Percentiles rank a stretch among this genome's conserved stretches.
These are phyloP conservation scores for Monomorium pharaonis DNA, from an alignment of 1,140 invertebrate species.

Conservation along the genomic window DNA sequence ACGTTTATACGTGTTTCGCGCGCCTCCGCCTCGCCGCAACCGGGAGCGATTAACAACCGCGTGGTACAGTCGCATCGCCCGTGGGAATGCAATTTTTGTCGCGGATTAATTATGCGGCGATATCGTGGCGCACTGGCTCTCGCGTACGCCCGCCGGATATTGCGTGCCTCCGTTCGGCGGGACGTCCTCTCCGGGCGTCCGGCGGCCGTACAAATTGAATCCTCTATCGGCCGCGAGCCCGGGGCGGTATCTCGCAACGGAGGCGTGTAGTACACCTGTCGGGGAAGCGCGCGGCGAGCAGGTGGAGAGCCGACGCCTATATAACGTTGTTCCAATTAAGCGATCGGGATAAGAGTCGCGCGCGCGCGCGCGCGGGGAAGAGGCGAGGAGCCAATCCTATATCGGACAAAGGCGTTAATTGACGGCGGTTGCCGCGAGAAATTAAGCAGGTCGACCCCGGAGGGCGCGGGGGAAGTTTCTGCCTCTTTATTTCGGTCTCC, in stretches of 20 bases:
- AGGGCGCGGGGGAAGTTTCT: too few relatives aligned
- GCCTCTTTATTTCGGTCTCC: not conserved
- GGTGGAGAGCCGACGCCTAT: not conserved
- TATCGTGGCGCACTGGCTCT: not conserved
- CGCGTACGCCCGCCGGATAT: not conserved
- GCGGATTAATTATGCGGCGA: slow-evolving; percentile 17
- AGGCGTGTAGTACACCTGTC: not conserved
- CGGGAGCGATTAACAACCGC: slow-evolving; percentile 25
- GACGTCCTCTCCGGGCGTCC: not conserved
- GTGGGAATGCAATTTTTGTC: not conserved
- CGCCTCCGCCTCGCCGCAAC: too few relatives aligned
- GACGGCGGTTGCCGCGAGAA: slow-evolving; percentile 8
- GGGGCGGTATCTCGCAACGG: slow-evolving; percentile 7
- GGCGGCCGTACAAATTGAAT: slow-evolving; percentile 41
- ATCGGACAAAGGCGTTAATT: slow-evolving; percentile 52
- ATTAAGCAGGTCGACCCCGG: too few relatives aligned
- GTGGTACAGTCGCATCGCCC: too few relatives aligned
- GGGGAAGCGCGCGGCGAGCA: not conserved
- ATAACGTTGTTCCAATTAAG: slow-evolving; percentile 29
- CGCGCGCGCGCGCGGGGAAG: not conserved
- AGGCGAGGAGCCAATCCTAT: too few relatives aligned
- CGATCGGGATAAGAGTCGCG: not conserved
- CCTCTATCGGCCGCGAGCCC: not conserved
- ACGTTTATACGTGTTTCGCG: not conserved
- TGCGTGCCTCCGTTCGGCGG: not conserved